Evolutionary conservation across 2,113 vertebrate species (phyloP).

Genomic region (Tricholaema leucomelas): DNA sequence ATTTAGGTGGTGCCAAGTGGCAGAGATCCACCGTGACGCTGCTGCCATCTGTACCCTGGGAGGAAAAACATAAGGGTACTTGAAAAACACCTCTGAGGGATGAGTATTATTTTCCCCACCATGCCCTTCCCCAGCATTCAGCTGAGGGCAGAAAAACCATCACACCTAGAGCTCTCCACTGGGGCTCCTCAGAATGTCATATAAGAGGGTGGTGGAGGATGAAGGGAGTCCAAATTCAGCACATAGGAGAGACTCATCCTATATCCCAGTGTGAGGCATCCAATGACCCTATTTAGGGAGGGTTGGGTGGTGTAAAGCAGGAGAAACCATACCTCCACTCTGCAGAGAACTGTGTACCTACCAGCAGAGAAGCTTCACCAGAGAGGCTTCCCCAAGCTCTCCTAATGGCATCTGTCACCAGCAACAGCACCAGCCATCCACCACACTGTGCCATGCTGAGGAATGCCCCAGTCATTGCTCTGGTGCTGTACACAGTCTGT

Average conservation of each 20-base stretch:
- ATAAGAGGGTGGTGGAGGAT: not conserved
- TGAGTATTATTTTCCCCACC: not conserved
- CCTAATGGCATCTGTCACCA: not conserved
- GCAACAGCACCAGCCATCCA: not conserved
- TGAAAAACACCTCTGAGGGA: not conserved
- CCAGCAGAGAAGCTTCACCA: not conserved
- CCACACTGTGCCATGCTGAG: accelerated
- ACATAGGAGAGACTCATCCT: not conserved
- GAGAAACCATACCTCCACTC: not conserved
- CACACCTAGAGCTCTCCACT: not conserved
- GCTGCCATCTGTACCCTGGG: not conserved
- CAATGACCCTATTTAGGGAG: not conserved
- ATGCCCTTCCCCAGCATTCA: not conserved
- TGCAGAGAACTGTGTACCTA: not conserved
- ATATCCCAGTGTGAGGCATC: not conserved
- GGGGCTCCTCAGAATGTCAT: not conserved
- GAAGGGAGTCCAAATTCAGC: not conserved
- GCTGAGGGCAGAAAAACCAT: not conserved
- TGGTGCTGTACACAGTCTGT: not conserved
- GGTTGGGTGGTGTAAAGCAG: not conserved
- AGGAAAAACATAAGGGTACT: not conserved
- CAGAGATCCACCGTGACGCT: not conserved
- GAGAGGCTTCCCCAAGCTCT: not conserved
- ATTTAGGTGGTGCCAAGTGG: not conserved
- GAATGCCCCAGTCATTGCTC: not conserved